Percentiles rank a stretch among this genome's conserved stretches.
These are phyloP conservation scores for Atta texana DNA, from an alignment of 1,140 invertebrate species.

Conservation along the genomic window DNA sequence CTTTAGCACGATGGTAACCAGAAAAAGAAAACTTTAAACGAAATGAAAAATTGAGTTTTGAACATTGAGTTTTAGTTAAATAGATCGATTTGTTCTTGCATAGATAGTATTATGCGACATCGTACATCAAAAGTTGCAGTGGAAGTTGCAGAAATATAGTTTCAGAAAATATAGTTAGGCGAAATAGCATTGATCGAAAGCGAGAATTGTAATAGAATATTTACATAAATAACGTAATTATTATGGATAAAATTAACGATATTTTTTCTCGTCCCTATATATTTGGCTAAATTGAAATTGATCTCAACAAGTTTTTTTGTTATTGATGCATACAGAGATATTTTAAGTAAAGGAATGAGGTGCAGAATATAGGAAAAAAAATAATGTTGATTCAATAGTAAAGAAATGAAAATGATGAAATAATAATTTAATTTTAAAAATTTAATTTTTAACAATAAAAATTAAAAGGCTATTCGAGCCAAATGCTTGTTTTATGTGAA, in stretches of 20 bases:
- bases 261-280: neutral
- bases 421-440: neutral
- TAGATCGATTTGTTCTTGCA: conserved; percentile 16
- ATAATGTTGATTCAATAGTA: neutral
- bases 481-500: no score
- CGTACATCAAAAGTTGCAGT: neutral
- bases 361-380: neutral
- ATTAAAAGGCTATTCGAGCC: no score
- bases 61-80: neutral
- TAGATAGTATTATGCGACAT: neutral
- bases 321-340: neutral
- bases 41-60: conserved; percentile 39
- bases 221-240: neutral
- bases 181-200: neutral
- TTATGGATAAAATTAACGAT: neutral
- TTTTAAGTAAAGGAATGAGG: neutral
- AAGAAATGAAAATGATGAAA: neutral
- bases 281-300: conserved; percentile 40
- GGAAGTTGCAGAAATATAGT: no score
- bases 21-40: conserved; percentile 43
- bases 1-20: conserved; percentile 27
- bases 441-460: neutral
- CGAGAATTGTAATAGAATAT: conserved; percentile 17
- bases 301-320: conserved; percentile 10
- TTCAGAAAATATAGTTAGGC: neutral